Conservation (phyloP, 2,888 invertebrate genomes). For the Aethes cnicana region DNA sequence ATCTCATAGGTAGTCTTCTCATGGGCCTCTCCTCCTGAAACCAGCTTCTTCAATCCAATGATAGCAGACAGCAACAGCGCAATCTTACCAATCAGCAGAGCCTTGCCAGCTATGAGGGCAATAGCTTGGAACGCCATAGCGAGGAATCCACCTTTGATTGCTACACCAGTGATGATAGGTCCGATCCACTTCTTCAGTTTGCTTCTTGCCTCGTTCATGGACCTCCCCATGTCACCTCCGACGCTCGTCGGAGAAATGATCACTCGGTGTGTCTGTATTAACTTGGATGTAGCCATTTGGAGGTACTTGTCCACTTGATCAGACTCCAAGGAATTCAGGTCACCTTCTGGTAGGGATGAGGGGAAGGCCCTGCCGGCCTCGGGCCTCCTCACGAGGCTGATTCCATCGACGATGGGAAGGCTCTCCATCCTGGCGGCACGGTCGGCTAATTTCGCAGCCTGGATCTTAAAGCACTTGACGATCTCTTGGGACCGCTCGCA, state of each 20-base stretch:
- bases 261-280: conserved; percentile 84
- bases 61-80: conserved; percentile 90
- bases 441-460: conserved; percentile 85
- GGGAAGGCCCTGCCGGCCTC: conserved; percentile 74
- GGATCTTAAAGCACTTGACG: conserved; percentile 87
- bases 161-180: conserved; percentile 85
- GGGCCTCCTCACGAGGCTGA: conserved; percentile 78
- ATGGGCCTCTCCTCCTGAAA: conserved; percentile 84
- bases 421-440: conserved; percentile 84
- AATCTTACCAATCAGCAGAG: conserved; percentile 91
- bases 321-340: conserved; percentile 82
- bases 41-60: conserved; percentile 90
- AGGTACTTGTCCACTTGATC: conserved; percentile 84
- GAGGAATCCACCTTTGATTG: conserved; percentile 87
- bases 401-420: conserved; percentile 84
- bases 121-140: conserved; percentile 89
- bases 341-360: conserved; percentile 78
- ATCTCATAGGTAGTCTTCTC: conserved; percentile 93
- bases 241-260: conserved; percentile 73
- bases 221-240: conserved; percentile 71
- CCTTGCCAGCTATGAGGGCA: conserved; percentile 90
- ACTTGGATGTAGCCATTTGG: conserved; percentile 78
- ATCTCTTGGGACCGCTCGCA: conserved; percentile 85
- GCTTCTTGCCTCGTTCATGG: conserved; percentile 80
- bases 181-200: conserved; percentile 86